Conservation (phyloP, 2,113 vertebrate genomes). For the Prietella phreatophila region DNA sequence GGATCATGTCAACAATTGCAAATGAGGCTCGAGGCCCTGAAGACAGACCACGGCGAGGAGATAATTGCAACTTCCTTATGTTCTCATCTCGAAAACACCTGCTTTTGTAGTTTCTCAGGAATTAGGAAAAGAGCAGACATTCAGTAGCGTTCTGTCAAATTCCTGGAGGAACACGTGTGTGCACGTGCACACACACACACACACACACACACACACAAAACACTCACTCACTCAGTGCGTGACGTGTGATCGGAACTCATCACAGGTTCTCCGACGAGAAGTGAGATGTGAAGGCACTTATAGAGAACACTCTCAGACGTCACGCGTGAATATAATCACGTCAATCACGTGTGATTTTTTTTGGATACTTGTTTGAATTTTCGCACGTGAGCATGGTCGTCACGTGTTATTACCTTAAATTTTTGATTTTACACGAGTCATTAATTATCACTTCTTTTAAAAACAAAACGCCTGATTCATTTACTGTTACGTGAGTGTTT, state of each 20-base stretch:
- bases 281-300: neutral
- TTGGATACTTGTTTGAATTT: neutral
- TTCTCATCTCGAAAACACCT: slow-evolving; percentile 49
- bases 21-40: slow-evolving; percentile 58
- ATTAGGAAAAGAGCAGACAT: neutral
- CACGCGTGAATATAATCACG: neutral
- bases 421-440: neutral
- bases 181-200: neutral
- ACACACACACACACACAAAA: slow-evolving; percentile 5
- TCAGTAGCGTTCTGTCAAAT: neutral
- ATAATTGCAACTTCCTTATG: slow-evolving; percentile 34
- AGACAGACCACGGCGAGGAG: neutral
- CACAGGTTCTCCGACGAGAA: neutral
- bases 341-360: neutral
- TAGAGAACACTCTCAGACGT: neutral
- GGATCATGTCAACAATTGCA: slow-evolving; percentile 58
- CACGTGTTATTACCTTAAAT: neutral
- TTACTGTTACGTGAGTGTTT: too few relatives aligned
- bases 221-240: neutral
- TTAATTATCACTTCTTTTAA: neutral
- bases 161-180: neutral
- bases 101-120: neutral
- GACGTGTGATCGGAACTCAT: neutral
- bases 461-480: too few relatives aligned
- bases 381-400: neutral